Percentiles rank a stretch among this genome's conserved stretches.
These are phyloP conservation scores for Pseudococcus longispinus DNA, from an alignment of 2,888 invertebrate genomes.

Conservation along the genomic window DNA sequence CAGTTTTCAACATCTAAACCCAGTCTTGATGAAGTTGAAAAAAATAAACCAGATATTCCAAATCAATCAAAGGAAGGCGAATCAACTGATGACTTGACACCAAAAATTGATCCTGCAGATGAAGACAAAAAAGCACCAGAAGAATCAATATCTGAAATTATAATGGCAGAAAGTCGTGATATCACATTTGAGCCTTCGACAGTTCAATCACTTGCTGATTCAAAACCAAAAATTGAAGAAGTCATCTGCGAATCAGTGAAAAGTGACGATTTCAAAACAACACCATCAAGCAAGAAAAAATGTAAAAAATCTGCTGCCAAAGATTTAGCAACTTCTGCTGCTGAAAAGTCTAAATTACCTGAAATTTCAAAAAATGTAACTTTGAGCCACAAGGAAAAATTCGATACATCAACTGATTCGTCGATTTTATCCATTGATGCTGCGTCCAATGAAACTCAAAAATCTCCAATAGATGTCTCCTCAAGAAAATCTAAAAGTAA, in stretches of 20 bases:
- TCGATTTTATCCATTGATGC: background rate
- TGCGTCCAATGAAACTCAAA: background rate
- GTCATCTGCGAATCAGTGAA: background rate
- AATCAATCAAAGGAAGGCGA: background rate
- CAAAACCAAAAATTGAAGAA: background rate
- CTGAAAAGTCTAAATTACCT: no score
- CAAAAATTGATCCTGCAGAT: background rate
- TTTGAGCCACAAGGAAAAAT: background rate
- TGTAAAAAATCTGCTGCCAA: background rate
- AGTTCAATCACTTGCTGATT: background rate
- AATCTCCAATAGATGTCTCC: background rate
- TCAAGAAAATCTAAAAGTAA: background rate
- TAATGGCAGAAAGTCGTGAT: background rate
- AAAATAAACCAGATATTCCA: background rate
- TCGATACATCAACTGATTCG: background rate
- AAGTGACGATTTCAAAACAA: background rate
- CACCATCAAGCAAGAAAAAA: background rate
- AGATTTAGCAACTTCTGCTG: no score
- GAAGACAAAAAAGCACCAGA: background rate
- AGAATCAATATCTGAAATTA: background rate
- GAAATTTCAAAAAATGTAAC: background rate
- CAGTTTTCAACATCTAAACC: no score
- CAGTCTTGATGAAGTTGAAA: no score
- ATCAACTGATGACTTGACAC: background rate
- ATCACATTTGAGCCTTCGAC: background rate